These are phyloP conservation scores for Drosophila jambulina DNA, from an alignment of 1,140 invertebrate genomes.

Conservation along the genomic window DNA sequence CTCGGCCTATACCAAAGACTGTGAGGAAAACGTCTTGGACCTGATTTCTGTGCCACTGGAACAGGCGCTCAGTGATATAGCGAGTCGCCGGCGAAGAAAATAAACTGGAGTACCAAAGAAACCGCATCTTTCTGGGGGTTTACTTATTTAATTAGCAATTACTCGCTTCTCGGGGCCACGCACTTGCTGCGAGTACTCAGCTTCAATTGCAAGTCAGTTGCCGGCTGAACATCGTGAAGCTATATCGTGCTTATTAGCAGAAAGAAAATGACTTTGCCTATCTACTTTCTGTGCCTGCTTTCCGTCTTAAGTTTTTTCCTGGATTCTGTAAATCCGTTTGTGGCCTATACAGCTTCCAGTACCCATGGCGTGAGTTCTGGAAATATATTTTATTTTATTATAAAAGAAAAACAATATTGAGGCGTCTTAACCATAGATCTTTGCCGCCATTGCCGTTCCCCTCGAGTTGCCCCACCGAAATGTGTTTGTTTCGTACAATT, in stretches of 20 bases:
- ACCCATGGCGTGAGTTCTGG: slow-evolving; percentile 71
- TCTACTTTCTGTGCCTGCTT: slow-evolving; percentile 4
- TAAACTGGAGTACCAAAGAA: slow-evolving; percentile 53
- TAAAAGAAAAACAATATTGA: too few relatives aligned
- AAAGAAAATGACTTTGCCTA: slow-evolving; percentile 35
- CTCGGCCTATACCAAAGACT: slow-evolving; percentile 71
- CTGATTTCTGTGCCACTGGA: slow-evolving; percentile 73
- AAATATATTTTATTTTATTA: neutral
- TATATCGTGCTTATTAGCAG: slow-evolving; percentile 4
- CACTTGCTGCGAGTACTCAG: slow-evolving; percentile 27
- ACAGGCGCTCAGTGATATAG: slow-evolving; percentile 48
- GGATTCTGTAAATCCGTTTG: slow-evolving; percentile 18
- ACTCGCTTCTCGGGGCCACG: slow-evolving; percentile 23
- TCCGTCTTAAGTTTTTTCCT: slow-evolving; percentile 22
- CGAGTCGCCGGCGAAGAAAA: slow-evolving; percentile 52
- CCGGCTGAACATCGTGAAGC: slow-evolving; percentile 26
- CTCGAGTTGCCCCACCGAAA: slow-evolving; percentile 90
- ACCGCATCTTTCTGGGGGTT: slow-evolving; percentile 23
- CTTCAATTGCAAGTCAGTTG: slow-evolving; percentile 43
- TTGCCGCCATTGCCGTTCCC: slow-evolving; percentile 90
- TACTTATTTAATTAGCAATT: slow-evolving; percentile 35
- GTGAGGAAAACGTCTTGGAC: slow-evolving; percentile 70
- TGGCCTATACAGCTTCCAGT: slow-evolving; percentile 64
- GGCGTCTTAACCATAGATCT: slow-evolving; percentile 84
- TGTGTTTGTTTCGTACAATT: slow-evolving; percentile 91